Base-by-base conservation (phyloP, 2,888 invertebrate genomes). In the Caenorhabditis uteleia region DNA sequence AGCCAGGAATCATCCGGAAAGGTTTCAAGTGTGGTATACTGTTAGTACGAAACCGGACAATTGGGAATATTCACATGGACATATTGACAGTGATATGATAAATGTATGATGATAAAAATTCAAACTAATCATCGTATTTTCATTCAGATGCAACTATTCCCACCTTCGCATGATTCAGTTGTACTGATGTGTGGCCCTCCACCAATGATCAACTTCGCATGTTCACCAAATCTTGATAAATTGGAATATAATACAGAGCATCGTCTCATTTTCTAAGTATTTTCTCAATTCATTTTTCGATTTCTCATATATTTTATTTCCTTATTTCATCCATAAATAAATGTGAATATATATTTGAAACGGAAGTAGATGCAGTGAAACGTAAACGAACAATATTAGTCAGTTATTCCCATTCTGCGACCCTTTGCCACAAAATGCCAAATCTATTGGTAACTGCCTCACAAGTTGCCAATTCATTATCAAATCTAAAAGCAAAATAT, bases 121-220 rank as follows among this genome's bases (percentile, higher is more conserved):
- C n/a, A n/a, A n/a, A n/a, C n/a, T n/a, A n/a, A n/a, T n/a, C n/a
- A n/a, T n/a, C n/a, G n/a, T 27, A n/a, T 27, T 5, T n/a, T 18
- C 8, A 55, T 61, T 46, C 61, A 68, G 69, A 88, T 90, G 2
- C 91, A 93, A 83, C 86, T 97, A 75, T 91, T 91, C 82, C 90
- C 93, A 1, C 88, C 89, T 3, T 78, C 74, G 14, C 86, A 89
- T 26, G 91, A 92, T 78, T 90, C 90, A 5, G 85, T 95, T 12
- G 91, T 93, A 0, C 86, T 98, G 20, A 92, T 98, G 92, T 99
- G 98, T 84, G 98, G 95, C 5, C 95, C 95, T 10, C 93, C 93
- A 12, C 93, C 94, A 1, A 93, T 95, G 91, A 92, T 97, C 79
- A 95, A 94, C 85, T 91, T 90, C 84, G 95, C 95, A 29, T 94